Evolutionary conservation across 2,888 invertebrate species (phyloP), one percentile per base, ranked within the genome.

Genomic region (Vesta saturnalis): DNA sequence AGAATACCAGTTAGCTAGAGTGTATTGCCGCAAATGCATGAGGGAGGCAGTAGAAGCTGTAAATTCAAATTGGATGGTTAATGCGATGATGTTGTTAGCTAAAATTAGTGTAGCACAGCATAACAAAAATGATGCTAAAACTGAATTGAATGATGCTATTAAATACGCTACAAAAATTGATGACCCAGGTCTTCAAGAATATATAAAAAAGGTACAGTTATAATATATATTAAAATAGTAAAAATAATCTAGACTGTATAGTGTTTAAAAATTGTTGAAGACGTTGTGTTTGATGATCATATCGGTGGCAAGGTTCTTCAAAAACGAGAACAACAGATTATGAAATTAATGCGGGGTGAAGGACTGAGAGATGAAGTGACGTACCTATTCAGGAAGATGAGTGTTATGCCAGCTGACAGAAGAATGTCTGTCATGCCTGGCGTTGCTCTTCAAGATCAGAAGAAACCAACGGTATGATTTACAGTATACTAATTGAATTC

Each of bases 361-460:
- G 80, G 83, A 8, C 79, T 85, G 78, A 86, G 84, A 65, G 77
- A 80, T 1, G 82, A 84, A 56, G 83, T 84, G 39, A 80, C 84
- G 1, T 82, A 82, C 73, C 77, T 87, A 1, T 83, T 86, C 74
- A 81, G 82, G 21, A 79, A 82, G 64, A 86, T 87, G 85, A 77
- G 83, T 0, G 81, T 81, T 1, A 82, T 87, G 70, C 85, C 86
- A 0, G 78, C 84, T 0, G 76, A 78, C 1, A 77, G 87, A 49
- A 77, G 86, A 62, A 79, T 87, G 76, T 84, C 85, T 1, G 83
- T 87, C 8, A 85, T 86, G 83, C 87, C 87, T 0, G 86, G 86
- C 19, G 76, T 81, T 14, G 67, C 72, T 55, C 74, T 77, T 21
- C 73, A 72, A 1, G 72, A 76, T 10, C 52, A 47, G 1, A 22